phyloP scores from a whole-genome alignment of 2,797 vertebrate genomes.

The Distichodus sexfasciatus region DNA sequence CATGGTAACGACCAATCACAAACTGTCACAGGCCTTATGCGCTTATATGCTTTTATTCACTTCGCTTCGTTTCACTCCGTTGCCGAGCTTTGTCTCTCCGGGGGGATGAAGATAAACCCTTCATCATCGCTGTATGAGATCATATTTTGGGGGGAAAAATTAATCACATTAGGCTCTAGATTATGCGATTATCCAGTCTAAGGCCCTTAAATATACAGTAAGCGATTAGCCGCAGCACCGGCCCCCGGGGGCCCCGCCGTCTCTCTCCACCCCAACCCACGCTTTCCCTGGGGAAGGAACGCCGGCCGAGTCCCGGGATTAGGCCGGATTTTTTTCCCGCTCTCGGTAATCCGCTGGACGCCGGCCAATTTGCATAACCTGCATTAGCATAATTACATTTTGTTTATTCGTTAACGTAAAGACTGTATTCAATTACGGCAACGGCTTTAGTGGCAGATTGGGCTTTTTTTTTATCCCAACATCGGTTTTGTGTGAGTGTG shows the following conservation, averaged over 20 bases:
- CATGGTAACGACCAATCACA: constrained; percentile 19
- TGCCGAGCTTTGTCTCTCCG: not conserved
- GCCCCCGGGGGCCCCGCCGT: constrained; percentile 47
- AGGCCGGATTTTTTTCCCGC: constrained; percentile 60
- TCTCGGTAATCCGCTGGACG: constrained; percentile 64
- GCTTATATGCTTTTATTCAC: constrained; percentile 27
- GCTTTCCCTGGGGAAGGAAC: constrained; percentile 58
- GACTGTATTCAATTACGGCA: not conserved
- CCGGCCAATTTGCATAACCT: constrained; percentile 67
- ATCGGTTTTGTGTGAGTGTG: not conserved
- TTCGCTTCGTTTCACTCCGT: constrained; percentile 5
- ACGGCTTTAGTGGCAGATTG: constrained; percentile 2
- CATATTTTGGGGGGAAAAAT: constrained; percentile 43
- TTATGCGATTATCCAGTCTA: constrained; percentile 63
- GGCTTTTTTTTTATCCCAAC: not conserved
- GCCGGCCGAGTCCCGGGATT: constrained; percentile 67
- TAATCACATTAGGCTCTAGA: constrained; percentile 66
- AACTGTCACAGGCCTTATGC: constrained; percentile 26
- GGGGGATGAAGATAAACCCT: not conserved
- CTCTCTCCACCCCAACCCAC: constrained; percentile 38
- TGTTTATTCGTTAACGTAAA: constrained; percentile 41
- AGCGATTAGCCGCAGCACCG: constrained; percentile 64
- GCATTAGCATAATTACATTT: constrained; percentile 56
- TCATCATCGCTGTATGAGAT: constrained; percentile 12
- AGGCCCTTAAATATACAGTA: constrained; percentile 63